Percentiles rank a stretch among this genome's conserved stretches.
phyloP scores from a whole-genome alignment of 2,113 vertebrate species.

The Chaetura pelagica region DNA sequence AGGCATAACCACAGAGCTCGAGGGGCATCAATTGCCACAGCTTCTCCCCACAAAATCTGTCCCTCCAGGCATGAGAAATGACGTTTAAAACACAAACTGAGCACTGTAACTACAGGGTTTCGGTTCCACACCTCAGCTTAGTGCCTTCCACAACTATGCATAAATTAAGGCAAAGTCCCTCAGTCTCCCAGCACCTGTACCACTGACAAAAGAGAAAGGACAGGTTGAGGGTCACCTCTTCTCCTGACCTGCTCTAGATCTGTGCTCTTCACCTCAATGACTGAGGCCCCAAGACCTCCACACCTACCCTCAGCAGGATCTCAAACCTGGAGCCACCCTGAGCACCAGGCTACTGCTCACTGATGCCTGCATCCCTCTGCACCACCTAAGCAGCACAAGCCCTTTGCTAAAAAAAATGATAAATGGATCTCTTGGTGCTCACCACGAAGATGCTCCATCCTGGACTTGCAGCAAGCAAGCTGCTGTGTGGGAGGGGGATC shows the following conservation, averaged over 20 bases:
- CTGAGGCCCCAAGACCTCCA: not conserved
- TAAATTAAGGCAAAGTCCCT: fast-evolving
- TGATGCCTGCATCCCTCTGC: fast-evolving
- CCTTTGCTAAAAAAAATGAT: fast-evolving
- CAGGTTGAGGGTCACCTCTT: not conserved
- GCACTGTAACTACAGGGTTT: not conserved
- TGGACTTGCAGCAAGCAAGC: fast-evolving
- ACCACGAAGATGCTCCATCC: not conserved
- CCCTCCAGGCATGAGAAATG: not conserved
- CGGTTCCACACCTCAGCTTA: not conserved
- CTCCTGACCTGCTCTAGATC: not conserved
- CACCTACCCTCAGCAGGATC: not conserved
- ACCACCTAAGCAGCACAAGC: not conserved
- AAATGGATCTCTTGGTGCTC: not conserved
- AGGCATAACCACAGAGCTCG: fast-evolving
- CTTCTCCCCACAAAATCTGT: not conserved
- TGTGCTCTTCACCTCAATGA: not conserved
- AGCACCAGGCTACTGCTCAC: not conserved
- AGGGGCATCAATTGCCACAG: fast-evolving
- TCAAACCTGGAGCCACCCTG: not conserved
- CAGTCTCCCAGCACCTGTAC: not conserved
- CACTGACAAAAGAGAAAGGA: fast-evolving
- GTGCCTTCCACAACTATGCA: not conserved
- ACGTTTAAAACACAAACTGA: not conserved
- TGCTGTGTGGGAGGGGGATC: fast-evolving